Percentiles rank a stretch among this genome's conserved stretches.
phyloP scores from a whole-genome alignment of 2,888 invertebrate species.

The Melipona bicolor region DNA sequence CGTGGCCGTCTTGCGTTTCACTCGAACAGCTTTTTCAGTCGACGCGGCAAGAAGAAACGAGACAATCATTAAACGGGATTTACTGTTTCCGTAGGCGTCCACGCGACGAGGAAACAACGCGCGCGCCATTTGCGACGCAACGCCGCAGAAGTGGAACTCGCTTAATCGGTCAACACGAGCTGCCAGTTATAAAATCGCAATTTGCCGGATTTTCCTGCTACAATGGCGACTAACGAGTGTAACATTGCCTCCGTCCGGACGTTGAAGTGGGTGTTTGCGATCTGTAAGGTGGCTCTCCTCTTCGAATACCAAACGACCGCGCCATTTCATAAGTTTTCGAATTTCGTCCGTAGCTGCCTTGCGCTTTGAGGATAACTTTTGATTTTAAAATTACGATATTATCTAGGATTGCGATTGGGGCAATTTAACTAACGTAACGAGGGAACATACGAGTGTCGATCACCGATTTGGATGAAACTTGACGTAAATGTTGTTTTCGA shows the following conservation, averaged over 20 bases:
- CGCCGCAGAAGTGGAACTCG: background rate
- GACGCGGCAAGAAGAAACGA: background rate
- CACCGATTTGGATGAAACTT: too few species aligned
- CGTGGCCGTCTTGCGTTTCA: background rate
- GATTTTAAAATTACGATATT: too few species aligned
- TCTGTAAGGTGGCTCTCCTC: background rate
- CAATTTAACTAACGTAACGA: too few species aligned
- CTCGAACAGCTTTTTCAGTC: too few species aligned
- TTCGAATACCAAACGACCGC: slow-evolving; percentile 7
- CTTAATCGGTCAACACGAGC: slow-evolving; percentile 1
- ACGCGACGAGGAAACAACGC: slow-evolving; percentile 8
- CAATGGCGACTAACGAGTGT: slow-evolving; percentile 49
- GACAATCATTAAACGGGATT: slow-evolving; percentile 26
- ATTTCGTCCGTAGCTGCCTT: too few species aligned
- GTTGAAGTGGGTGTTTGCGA: slow-evolving; percentile 27
- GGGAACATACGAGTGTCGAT: too few species aligned
- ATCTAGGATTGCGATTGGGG: too few species aligned
- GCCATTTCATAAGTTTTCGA: background rate
- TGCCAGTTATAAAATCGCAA: slow-evolving; percentile 48
- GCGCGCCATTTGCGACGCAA: slow-evolving; percentile 38
- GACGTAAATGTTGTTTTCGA: too few species aligned
- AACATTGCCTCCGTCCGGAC: slow-evolving; percentile 20
- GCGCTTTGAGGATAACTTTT: too few species aligned
- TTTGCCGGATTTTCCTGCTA: slow-evolving; percentile 31
- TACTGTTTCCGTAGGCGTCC: slow-evolving; percentile 12